phyloP scores from a whole-genome alignment of 1,140 invertebrate genomes.

The Drosophila mojavensis region DNA sequence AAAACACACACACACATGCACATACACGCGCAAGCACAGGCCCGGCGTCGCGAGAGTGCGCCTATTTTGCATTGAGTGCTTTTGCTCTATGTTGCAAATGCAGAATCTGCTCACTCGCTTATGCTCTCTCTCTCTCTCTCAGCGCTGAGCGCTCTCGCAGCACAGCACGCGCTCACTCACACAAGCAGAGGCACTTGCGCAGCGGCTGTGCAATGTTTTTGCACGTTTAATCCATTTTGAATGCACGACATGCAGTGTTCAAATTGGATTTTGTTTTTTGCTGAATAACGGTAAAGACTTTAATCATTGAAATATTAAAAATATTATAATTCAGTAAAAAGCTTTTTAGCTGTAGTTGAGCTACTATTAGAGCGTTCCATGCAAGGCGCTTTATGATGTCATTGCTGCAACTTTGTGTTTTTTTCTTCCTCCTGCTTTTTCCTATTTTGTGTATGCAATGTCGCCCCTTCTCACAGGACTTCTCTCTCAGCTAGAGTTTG shows the following conservation, averaged over 20 bases:
- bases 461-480: conserved; percentile 41
- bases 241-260: conserved; percentile 64
- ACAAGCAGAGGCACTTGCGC: conserved; percentile 60
- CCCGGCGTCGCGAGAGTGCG: not conserved
- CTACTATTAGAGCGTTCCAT: too few species aligned
- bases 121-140: not conserved
- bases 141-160: not conserved
- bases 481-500: conserved; percentile 7
- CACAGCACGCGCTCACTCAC: conserved; percentile 6
- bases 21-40: conserved; percentile 4
- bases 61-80: conserved; percentile 62
- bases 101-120: conserved; percentile 50
- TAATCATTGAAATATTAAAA: too few species aligned
- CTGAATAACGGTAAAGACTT: too few species aligned
- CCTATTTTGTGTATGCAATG: conserved; percentile 69
- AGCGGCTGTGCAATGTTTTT: conserved; percentile 42
- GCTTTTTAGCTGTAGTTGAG: not conserved
- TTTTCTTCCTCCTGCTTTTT: conserved; percentile 19
- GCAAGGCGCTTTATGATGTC: conserved; percentile 8
- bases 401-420: conserved; percentile 58
- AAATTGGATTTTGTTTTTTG: conserved; percentile 5
- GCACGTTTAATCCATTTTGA: conserved; percentile 74
- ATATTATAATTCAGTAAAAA: too few species aligned
- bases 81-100: conserved; percentile 63
- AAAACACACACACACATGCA: not conserved